Evolutionary conservation across 92 coral and sea anemone species (phyloP).

Genomic region (Porites cylindrica): DNA sequence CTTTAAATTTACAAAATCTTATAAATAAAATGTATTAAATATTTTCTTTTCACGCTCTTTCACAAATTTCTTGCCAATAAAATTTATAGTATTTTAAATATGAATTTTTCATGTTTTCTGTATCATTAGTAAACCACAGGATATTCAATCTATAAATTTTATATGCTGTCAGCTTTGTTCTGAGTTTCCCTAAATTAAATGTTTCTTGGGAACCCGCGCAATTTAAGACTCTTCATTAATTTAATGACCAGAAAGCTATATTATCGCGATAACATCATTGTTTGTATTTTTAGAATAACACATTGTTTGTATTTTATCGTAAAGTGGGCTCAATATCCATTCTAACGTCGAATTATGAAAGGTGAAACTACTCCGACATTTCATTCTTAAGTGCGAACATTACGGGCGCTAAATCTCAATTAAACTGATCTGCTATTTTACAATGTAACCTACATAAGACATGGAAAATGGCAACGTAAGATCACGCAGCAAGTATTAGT

Average conservation of each 20-base stretch:
- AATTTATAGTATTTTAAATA: no score
- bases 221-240: neutral
- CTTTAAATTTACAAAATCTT: no score
- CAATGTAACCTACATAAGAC: neutral
- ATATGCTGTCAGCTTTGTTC: neutral
- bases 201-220: neutral
- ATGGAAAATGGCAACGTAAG: neutral
- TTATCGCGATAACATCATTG: neutral
- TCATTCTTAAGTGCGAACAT: neutral
- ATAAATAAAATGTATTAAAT: no score
- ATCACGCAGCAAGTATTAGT: neutral
- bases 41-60: no score
- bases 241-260: neutral
- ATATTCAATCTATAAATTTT: neutral
- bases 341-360: neutral
- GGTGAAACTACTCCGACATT: constrained; percentile 9
- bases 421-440: neutral
- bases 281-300: neutral
- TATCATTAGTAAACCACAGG: no score
- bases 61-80: no score
- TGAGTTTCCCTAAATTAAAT: neutral
- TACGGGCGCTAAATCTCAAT: constrained; percentile 1
- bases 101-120: no score
- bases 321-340: no score
- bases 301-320: neutral